Base-by-base conservation (phyloP, 2,113 vertebrate species). In the Pycnonotus jocosus region DNA sequence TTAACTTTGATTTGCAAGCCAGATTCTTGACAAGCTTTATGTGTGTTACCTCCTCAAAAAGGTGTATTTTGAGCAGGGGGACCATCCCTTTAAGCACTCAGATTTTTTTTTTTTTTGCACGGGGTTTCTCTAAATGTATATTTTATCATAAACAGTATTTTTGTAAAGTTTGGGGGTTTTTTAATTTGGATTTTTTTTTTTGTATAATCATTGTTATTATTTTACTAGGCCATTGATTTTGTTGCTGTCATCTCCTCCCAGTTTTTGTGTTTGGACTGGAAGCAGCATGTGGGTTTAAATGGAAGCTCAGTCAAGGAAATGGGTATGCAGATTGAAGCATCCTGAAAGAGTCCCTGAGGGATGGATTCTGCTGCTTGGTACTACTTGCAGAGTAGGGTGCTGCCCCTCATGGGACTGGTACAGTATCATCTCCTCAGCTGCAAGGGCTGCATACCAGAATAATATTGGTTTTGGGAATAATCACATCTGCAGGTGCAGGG, bases 1-100 rank as follows among this genome's bases (percentile, higher is more conserved):
- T 96, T 97, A 96, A 93, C 94, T 98, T 97, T 94, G 97, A 97
- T 98, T 98, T 96, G 96, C 74, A 94, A 97, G 96, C 96, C 89
- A 97, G 97, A 94, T 97, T 97, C 94, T 79, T 76, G 73, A 95
- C 85, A 88, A 68, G 83, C 78, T 66, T 57, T 92, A 57, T 92
- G 21, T 30, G 10, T 89, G 30, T 70, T 90, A 96, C 95, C 91
- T 97, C 87, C 19, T 9, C 35, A 77, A 48, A 89, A 96, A 98
- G 95, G 96, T 97, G 81, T 12, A 6, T 91, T 82, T 78, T 50
- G 44, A 83, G 24, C 51, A 65, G 42, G 57, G n/a, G 23, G 19
- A 54, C 11, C 7, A 22, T 38, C 4, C 22, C 11, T 44, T 79
- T 25, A 84, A 93, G 12, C 18, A 54, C 4, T 12, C 5, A n/a